These are phyloP conservation scores for Willowsia nigromaculata DNA, from an alignment of 2,888 invertebrate genomes.

Conservation along the genomic window DNA sequence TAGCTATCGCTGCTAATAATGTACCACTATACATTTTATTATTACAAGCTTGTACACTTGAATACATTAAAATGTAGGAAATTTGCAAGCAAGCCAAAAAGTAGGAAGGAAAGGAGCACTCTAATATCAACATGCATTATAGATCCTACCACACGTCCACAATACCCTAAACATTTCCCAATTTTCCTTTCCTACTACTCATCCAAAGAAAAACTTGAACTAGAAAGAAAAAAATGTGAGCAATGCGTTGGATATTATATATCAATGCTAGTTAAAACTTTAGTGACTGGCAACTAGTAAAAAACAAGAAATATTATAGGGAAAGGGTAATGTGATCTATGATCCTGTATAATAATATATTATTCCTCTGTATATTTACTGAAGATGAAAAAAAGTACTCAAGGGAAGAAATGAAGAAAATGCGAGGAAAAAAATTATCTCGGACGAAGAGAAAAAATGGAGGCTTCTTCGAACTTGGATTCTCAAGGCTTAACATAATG, in stretches of 20 bases:
- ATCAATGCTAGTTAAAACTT: conserved; percentile 31
- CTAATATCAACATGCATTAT: not conserved
- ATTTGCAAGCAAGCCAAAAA: conserved; percentile 8
- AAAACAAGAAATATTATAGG: not conserved
- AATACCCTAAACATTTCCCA: conserved; percentile 16
- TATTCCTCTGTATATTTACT: not conserved
- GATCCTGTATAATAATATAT: not conserved
- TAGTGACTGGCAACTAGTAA: conserved; percentile 8
- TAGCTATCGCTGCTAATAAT: conserved; percentile 16
- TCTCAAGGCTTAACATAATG: conserved; percentile 11
- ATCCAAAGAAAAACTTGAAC: not conserved
- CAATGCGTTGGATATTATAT: conserved; percentile 20
- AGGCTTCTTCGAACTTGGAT: conserved; percentile 16
- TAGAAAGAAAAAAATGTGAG: conserved; percentile 7
- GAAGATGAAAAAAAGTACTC: not conserved
- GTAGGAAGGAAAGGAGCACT: conserved; percentile 8
- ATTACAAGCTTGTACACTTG: conserved; percentile 38
- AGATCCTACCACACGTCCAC: conserved; percentile 3
- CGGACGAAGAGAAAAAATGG: not conserved
- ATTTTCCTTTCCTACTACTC: not conserved
- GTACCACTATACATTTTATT: conserved; percentile 37
- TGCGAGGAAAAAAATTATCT: not conserved
- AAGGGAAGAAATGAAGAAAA: not conserved
- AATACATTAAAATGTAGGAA: conserved; percentile 24
- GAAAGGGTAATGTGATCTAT: conserved; percentile 1